Base-by-base conservation (phyloP, 2,888 invertebrate species). In the Syrista parreyssii region DNA sequence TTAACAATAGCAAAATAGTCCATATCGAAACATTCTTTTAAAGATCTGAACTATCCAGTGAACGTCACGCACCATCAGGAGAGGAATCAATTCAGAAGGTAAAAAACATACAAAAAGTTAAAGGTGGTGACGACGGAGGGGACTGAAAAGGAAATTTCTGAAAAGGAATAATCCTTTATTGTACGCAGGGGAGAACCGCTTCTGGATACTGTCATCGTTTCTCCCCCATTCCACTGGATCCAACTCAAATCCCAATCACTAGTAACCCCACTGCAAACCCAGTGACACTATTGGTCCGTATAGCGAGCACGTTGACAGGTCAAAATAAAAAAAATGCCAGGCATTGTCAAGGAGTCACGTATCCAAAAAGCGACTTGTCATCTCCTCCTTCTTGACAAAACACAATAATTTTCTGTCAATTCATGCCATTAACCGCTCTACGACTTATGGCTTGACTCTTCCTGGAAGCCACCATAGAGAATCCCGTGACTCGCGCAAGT, bases 291-390 rank as follows among this genome's bases (percentile, higher is more conserved):
- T 71, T 71, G 71, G 71, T 71, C 23, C 71, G 33, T 33, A 55
- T 23, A 55, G 55, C 32, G 71, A 71, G 71, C 31, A 6, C 84
- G 86, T 84, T 83, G 84, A 80, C 80, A 80, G 78, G 80, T 82
- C 79, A 72, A 80, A 83, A 83, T 55, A 55, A 55, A 55, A 55
- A 55, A 55, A 55, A 55, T 55, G 77, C 79, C 82, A 79, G 75
- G 80, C 81, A 85, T 85, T 85, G 86, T 86, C 77, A 84, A 76
- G 79, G 79, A 83, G 84, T 86, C 85, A 85, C 85, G 86, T 80
- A 76, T 76, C 74, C 23, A 77, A 80, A 82, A 85, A 85, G 74
- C 82, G 83, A 83, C 84, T 79, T 85, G 86, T 86, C 86, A 86
- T 85, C 82, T 78, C 81, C 73, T 76, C 80, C 80, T 79, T 79